Evolutionary conservation across 2,888 invertebrate species (phyloP).

Genomic region (Drosophila pseudotakahashii): DNA sequence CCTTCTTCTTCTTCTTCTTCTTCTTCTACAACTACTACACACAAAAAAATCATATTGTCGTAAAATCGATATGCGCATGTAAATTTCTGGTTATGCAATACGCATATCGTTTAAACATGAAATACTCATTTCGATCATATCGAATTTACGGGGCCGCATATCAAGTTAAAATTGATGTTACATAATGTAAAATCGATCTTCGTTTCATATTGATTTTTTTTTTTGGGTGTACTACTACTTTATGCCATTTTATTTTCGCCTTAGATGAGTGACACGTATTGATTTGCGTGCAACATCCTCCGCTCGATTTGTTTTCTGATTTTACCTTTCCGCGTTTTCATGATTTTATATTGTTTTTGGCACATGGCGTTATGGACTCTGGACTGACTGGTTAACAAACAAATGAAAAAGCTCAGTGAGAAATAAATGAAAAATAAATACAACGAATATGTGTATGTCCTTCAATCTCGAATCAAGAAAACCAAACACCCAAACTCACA

Average conservation of each 20-base stretch:
- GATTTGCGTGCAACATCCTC: constrained; percentile 32
- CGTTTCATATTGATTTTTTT: too few relatives aligned
- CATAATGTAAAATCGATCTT: too few relatives aligned
- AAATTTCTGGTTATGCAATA: too few relatives aligned
- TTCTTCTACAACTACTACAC: not conserved
- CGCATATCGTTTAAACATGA: too few relatives aligned
- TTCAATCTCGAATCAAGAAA: constrained; percentile 11
- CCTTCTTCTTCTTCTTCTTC: not conserved
- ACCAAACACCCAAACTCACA: constrained; percentile 8
- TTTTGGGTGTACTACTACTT: constrained; percentile 2
- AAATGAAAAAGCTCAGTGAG: constrained; percentile 10
- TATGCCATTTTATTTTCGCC: constrained; percentile 14
- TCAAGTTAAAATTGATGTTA: too few relatives aligned
- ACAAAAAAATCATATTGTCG: too few relatives aligned
- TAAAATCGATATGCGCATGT: too few relatives aligned
- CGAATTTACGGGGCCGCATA: too few relatives aligned
- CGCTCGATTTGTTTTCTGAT: constrained; percentile 37
- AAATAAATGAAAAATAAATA: constrained; percentile 30
- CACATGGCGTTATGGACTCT: constrained; percentile 3
- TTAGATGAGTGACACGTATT: constrained; percentile 25
- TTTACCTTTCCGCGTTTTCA: constrained; percentile 17
- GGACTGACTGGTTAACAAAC: constrained; percentile 9
- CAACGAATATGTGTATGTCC: constrained; percentile 5
- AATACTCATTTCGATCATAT: too few relatives aligned
- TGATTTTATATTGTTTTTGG: constrained; percentile 22